Evolutionary conservation across 2,888 invertebrate genomes (phyloP).

Genomic region (Operophtera brumata): DNA sequence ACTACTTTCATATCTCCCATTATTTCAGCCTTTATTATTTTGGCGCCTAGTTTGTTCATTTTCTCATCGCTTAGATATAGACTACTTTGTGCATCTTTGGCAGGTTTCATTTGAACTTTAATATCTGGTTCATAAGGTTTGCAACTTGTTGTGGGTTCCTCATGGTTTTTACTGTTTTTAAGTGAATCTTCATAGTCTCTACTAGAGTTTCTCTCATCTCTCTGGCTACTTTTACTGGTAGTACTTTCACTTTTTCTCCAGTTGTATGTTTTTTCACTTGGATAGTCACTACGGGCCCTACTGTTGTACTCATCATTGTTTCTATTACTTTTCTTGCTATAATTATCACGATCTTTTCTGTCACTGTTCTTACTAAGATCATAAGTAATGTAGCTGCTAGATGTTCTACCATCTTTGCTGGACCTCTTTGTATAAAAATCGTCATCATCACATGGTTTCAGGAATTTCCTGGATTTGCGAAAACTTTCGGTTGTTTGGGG

Average conservation of each 20-base stretch:
- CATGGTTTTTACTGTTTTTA: slow-evolving; percentile 8
- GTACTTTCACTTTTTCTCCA: slow-evolving; percentile 47
- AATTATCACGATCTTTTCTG: slow-evolving; percentile 1
- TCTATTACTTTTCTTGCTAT: not conserved
- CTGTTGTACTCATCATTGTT: slow-evolving; percentile 19
- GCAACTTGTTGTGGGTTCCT: slow-evolving; percentile 1
- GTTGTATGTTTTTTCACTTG: slow-evolving; percentile 36
- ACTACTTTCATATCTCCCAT: slow-evolving; percentile 89
- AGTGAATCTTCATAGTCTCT: not conserved
- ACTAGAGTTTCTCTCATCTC: not conserved
- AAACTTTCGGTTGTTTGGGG: slow-evolving; percentile 78
- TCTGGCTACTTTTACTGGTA: slow-evolving; percentile 16
- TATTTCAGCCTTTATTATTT: slow-evolving; percentile 96
- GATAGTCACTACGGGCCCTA: slow-evolving; percentile 23
- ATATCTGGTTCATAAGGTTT: slow-evolving; percentile 10
- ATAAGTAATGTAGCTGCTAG: slow-evolving; percentile 21
- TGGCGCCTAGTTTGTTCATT: slow-evolving; percentile 94
- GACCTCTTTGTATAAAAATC: slow-evolving; percentile 47
- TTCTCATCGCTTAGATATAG: slow-evolving; percentile 86
- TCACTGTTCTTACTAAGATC: slow-evolving; percentile 14
- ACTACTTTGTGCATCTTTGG: slow-evolving; percentile 28
- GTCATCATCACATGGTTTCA: slow-evolving; percentile 64
- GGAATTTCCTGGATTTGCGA: slow-evolving; percentile 58
- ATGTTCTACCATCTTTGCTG: slow-evolving; percentile 6
- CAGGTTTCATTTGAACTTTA: not conserved